Evolutionary conservation across 1,140 invertebrate genomes (phyloP).

Genomic region (Bacillus rossius): DNA sequence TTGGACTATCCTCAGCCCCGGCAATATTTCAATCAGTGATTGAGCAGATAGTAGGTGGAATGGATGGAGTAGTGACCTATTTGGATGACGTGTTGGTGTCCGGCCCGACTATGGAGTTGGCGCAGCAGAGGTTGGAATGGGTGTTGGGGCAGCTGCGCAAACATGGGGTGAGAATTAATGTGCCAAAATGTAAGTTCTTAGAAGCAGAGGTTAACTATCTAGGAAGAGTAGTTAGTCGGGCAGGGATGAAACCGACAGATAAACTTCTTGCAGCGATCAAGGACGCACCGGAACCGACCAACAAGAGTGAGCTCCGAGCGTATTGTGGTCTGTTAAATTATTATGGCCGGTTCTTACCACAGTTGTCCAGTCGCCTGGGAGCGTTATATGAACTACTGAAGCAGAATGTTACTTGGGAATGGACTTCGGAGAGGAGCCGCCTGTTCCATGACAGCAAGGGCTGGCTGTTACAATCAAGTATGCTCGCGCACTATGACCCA

Average conservation of each 20-base stretch:
- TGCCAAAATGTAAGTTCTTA: too few species aligned
- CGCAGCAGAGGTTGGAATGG: too few species aligned
- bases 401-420: neutral
- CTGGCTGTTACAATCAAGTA: neutral
- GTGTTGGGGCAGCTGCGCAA: too few species aligned
- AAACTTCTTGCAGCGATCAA: neutral
- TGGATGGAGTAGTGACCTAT: too few species aligned
- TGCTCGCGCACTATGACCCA: conserved; percentile 11
- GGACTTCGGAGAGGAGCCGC: neutral
- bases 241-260: neutral
- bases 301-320: neutral
- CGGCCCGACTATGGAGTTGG: too few species aligned
- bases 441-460: neutral
- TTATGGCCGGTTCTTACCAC: neutral
- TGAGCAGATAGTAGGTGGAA: neutral
- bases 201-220: neutral
- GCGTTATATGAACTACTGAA: neutral
- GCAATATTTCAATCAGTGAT: conserved; percentile 2
- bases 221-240: neutral
- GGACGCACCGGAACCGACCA: neutral
- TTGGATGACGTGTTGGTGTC: too few species aligned
- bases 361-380: neutral
- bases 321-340: neutral
- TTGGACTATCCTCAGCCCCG: conserved; percentile 1
- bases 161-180: too few species aligned